These are phyloP conservation scores for Cydia fagiglandana DNA, from an alignment of 1,140 invertebrate species.

Conservation along the genomic window DNA sequence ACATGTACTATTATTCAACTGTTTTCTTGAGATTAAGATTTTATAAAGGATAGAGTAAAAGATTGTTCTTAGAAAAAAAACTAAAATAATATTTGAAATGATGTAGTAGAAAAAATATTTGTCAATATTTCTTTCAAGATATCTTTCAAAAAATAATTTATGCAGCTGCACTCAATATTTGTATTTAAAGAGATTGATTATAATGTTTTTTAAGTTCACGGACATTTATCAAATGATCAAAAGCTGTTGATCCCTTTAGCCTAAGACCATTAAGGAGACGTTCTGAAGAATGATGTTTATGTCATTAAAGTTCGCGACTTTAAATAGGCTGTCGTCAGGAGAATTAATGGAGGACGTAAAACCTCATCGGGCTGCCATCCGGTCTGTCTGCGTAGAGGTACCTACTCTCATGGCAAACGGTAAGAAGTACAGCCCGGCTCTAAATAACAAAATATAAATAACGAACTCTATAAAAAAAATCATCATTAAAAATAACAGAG, in stretches of 20 bases:
- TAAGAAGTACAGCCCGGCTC: background rate
- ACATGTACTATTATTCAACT: too few relatives aligned
- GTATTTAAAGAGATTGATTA: background rate
- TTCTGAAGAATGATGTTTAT: slow-evolving; percentile 48
- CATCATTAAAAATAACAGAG: background rate
- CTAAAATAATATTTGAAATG: too few relatives aligned
- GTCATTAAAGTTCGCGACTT: slow-evolving; percentile 41
- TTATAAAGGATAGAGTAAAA: too few relatives aligned
- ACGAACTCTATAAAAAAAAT: too few relatives aligned
- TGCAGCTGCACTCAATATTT: background rate
- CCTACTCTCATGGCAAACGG: background rate
- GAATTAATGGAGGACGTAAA: slow-evolving; percentile 52
- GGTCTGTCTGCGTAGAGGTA: background rate
- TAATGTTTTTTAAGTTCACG: slow-evolving; percentile 11
- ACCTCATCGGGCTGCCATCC: slow-evolving; percentile 33
- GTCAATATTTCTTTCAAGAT: too few relatives aligned
- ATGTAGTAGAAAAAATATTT: too few relatives aligned
- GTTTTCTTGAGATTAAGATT: too few relatives aligned
- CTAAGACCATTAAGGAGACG: slow-evolving; percentile 36
- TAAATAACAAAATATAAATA: too few relatives aligned
- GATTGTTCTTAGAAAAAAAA: too few relatives aligned
- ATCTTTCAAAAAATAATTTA: background rate
- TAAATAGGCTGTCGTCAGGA: slow-evolving; percentile 48
- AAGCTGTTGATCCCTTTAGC: slow-evolving; percentile 47
- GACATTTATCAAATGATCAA: slow-evolving; percentile 46